Evolutionary conservation across 2,888 invertebrate genomes (phyloP).

Genomic region (Drosophila nigritarsus): DNA sequence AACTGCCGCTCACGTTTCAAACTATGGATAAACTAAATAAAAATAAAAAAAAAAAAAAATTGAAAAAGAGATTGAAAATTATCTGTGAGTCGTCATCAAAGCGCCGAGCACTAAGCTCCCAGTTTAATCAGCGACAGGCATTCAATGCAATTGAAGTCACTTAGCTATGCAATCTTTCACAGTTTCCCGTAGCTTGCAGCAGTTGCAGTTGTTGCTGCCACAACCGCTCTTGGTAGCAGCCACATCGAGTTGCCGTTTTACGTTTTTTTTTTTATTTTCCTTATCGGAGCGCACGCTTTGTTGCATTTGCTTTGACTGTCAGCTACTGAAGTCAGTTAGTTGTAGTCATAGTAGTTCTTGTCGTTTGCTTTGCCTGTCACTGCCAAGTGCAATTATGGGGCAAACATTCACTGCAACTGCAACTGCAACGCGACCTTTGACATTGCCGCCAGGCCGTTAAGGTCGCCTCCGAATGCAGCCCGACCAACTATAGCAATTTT

Average conservation of each 20-base stretch:
- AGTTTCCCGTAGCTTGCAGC: constrained; percentile 48
- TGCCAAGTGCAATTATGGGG: constrained; percentile 79
- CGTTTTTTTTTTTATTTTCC: constrained; percentile 10
- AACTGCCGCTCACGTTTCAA: constrained; percentile 73
- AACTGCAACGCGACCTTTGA: constrained; percentile 60
- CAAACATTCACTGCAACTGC: constrained; percentile 60
- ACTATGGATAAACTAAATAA: constrained; percentile 17
- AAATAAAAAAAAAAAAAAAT: constrained; percentile 26
- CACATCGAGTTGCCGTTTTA: constrained; percentile 23
- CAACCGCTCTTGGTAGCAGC: constrained; percentile 24
- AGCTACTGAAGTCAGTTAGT: constrained; percentile 47
- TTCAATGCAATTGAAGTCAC: constrained; percentile 75
- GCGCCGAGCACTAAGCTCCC: constrained; percentile 53
- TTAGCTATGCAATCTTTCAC: constrained; percentile 78
- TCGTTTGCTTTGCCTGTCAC: constrained; percentile 49
- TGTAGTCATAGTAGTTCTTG: constrained; percentile 24
- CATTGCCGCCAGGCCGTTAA: constrained; percentile 52
- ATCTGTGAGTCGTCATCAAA: constrained; percentile 71
- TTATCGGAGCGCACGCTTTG: constrained; percentile 61
- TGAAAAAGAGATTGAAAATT: constrained; percentile 69
- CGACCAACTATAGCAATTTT: constrained; percentile 7
- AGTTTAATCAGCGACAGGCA: constrained; percentile 75
- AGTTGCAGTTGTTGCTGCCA: constrained; percentile 15
- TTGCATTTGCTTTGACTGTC: constrained; percentile 60
- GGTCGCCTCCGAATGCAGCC: not conserved